phyloP scores from a whole-genome alignment of 2,797 vertebrate genomes.

The Pseudochirops cupreus region DNA sequence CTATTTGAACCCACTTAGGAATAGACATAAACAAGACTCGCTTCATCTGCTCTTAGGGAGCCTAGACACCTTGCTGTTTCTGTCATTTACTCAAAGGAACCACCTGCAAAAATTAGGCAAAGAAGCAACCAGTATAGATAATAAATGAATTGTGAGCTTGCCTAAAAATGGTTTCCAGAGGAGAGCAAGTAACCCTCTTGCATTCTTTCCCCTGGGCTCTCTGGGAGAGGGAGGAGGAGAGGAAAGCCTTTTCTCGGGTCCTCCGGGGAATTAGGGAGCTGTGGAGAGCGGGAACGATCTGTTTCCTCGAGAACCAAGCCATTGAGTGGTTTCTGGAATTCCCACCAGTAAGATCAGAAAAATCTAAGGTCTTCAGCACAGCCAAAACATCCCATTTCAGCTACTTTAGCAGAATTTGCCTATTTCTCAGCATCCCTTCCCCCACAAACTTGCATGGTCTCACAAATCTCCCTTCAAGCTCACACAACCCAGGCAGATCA shows the following conservation, averaged over 20 bases:
- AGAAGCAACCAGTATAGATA: background rate
- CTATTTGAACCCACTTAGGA: background rate
- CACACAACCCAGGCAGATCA: background rate
- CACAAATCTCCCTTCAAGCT: background rate
- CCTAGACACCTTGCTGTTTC: background rate
- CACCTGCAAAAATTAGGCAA: background rate
- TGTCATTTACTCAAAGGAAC: background rate
- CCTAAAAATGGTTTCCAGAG: background rate
- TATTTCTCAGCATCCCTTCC: background rate
- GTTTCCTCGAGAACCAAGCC: background rate
- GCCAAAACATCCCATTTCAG: background rate
- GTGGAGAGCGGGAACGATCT: background rate
- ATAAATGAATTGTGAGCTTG: background rate
- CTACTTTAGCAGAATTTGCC: background rate
- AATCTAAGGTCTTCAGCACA: background rate
- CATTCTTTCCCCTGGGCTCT: background rate
- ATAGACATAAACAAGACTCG: background rate
- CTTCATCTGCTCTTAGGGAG: background rate
- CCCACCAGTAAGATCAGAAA: background rate
- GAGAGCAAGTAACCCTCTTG: background rate
- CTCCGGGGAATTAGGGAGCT: background rate
- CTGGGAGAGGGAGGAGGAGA: background rate
- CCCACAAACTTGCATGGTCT: background rate
- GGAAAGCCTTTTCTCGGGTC: background rate
- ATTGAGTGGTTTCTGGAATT: background rate